Conservation (phyloP, 1,140 invertebrate species). For the Calliphora vicina region DNA sequence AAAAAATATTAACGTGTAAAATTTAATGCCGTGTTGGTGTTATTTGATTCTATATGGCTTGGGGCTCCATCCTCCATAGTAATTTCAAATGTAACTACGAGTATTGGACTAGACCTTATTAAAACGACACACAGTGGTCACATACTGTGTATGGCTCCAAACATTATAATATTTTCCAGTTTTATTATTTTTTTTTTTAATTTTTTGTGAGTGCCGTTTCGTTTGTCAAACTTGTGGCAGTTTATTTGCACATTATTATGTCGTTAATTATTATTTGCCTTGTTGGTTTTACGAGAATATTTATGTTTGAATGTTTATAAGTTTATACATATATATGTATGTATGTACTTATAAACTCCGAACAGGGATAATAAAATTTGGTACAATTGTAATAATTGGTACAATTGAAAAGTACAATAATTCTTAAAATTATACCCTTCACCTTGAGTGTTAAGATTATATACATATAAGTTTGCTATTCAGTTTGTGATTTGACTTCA, state of each 20-base stretch:
- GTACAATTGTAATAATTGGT: too few relatives aligned
- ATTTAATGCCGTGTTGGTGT: background rate
- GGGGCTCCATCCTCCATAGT: background rate
- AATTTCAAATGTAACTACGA: too few relatives aligned
- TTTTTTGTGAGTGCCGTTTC: background rate
- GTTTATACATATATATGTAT: conserved; percentile 12
- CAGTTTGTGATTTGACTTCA: too few relatives aligned
- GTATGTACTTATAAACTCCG: background rate
- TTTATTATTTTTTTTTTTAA: background rate
- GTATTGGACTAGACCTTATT: background rate
- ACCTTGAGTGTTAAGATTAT: too few relatives aligned
- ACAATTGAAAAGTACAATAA: too few relatives aligned
- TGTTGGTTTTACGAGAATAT: conserved; percentile 29
- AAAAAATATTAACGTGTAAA: background rate
- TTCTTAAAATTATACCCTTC: too few relatives aligned
- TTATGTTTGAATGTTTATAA: conserved; percentile 4
- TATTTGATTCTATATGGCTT: background rate
- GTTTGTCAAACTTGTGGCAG: conserved; percentile 36
- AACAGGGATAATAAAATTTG: too few relatives aligned
- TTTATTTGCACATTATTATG: conserved; percentile 43
- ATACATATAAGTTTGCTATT: too few relatives aligned
- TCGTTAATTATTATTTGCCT: conserved; percentile 41
- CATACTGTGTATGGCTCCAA: background rate
- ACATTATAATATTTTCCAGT: background rate
- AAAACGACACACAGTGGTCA: background rate